phyloP scores from a whole-genome alignment of 2,113 vertebrate species.

The Engystomops pustulosus region DNA sequence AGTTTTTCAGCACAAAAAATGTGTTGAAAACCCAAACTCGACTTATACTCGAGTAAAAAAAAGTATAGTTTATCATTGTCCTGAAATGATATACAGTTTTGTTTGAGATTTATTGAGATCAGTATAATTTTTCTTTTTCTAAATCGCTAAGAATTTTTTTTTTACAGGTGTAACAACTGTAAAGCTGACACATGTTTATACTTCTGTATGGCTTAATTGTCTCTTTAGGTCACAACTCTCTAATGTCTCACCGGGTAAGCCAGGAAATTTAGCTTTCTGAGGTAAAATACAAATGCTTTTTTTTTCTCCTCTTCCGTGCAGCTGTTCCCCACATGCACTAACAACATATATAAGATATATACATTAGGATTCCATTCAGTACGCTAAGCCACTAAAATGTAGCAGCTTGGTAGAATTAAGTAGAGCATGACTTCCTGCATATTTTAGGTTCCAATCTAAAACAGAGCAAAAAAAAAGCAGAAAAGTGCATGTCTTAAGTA shows the following conservation, averaged over 20 bases:
- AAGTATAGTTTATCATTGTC: no score
- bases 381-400: conserved; percentile 64
- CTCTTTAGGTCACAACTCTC: conserved; percentile 66
- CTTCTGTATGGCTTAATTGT: conserved; percentile 62
- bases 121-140: background rate
- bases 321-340: conserved; percentile 67
- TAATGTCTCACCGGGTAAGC: conserved; percentile 66
- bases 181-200: conserved; percentile 56
- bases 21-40: no score
- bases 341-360: conserved; percentile 52
- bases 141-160: conserved; percentile 61
- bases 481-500: conserved; percentile 65
- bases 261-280: conserved; percentile 65
- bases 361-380: conserved; percentile 61
- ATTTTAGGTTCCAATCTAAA: conserved; percentile 67
- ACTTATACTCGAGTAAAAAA: no score
- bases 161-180: conserved; percentile 60
- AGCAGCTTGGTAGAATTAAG: conserved; percentile 64
- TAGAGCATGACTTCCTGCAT: conserved; percentile 64
- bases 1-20: no score
- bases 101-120: no score
- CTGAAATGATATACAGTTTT: no score
- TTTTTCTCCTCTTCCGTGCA: conserved; percentile 61
- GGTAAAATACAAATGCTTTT: conserved; percentile 62
- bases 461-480: conserved; percentile 63